These are phyloP conservation scores for Conopomorpha cramerella DNA, from an alignment of 1,140 invertebrate species.

Conservation along the genomic window DNA sequence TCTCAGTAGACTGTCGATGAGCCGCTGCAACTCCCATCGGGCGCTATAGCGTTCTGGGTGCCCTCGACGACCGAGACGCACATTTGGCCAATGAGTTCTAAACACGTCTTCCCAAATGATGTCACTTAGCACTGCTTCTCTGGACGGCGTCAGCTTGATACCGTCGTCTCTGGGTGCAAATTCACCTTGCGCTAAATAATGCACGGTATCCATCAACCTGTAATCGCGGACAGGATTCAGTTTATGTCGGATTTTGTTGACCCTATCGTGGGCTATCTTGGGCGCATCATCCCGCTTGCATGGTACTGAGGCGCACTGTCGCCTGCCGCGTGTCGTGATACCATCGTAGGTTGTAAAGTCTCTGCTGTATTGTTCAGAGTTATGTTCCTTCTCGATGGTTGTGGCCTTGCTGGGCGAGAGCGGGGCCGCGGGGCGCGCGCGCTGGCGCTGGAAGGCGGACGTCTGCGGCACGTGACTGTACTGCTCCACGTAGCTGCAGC, in stretches of 20 bases:
- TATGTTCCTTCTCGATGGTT: constrained; percentile 43
- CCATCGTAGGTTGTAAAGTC: constrained; percentile 47
- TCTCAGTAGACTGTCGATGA: constrained; percentile 44
- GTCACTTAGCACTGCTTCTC: constrained; percentile 50
- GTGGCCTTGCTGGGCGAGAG: constrained; percentile 32
- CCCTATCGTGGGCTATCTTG: constrained; percentile 38
- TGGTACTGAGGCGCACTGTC: constrained; percentile 40
- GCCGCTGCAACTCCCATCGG: constrained; percentile 33
- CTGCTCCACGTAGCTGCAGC: constrained; percentile 46
- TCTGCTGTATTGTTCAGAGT: constrained; percentile 46
- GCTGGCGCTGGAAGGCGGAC: constrained; percentile 43
- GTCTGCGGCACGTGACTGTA: constrained; percentile 46
- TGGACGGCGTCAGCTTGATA: constrained; percentile 44
- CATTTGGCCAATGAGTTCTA: constrained; percentile 45
- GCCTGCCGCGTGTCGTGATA: constrained; percentile 34
- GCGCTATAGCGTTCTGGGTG: constrained; percentile 29
- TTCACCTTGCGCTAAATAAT: constrained; percentile 50
- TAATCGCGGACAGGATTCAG: constrained; percentile 47
- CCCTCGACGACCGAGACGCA: constrained; percentile 28
- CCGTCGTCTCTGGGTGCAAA: constrained; percentile 49
- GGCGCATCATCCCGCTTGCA: constrained; percentile 37
- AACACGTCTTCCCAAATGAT: constrained; percentile 56
- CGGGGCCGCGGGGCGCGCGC: constrained; percentile 25
- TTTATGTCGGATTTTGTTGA: constrained; percentile 44
- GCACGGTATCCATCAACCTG: constrained; percentile 48